Evolutionary conservation across 2,797 vertebrate genomes (phyloP).

Genomic region (Brotula barbata): DNA sequence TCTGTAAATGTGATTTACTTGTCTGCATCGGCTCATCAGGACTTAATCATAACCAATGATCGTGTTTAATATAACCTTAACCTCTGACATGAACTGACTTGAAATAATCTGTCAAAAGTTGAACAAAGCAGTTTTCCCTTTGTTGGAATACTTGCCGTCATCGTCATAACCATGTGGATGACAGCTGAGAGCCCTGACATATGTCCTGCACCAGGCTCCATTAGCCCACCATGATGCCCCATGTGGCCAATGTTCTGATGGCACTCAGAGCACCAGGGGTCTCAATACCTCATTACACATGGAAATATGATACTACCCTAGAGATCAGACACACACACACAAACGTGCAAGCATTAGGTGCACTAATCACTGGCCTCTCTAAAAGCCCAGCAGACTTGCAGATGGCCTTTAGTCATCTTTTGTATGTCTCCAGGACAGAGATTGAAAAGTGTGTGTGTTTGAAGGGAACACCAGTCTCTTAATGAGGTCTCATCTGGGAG

Average conservation of each 20-base stretch:
- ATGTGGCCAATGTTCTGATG: conserved; percentile 51
- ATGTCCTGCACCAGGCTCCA: conserved; percentile 36
- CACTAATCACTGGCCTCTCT: too few relatives aligned
- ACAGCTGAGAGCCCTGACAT: conserved; percentile 37
- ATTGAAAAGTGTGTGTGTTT: not conserved
- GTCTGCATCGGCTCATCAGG: too few relatives aligned
- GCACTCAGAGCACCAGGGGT: conserved; percentile 54
- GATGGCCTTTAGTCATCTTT: too few relatives aligned
- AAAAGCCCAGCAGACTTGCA: too few relatives aligned
- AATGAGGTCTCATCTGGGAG: conserved; percentile 57
- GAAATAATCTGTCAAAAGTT: not conserved
- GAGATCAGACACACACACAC: conserved; percentile 46
- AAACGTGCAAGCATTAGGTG: conserved; percentile 16
- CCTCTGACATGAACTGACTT: too few relatives aligned
- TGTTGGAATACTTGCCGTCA: conserved; percentile 26
- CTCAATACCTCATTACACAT: conserved; percentile 73
- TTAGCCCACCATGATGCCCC: conserved; percentile 50
- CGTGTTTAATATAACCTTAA: too few relatives aligned
- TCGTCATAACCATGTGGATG: conserved; percentile 15
- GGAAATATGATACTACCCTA: conserved; percentile 64
- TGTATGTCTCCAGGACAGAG: not conserved
- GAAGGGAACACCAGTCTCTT: conserved; percentile 61
- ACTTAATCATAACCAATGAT: too few relatives aligned
- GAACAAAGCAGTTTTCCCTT: conserved; percentile 34
- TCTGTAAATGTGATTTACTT: not conserved